Evolutionary conservation across 2,797 vertebrate genomes (phyloP).

Genomic region (Brotogeris chrysoptera): DNA sequence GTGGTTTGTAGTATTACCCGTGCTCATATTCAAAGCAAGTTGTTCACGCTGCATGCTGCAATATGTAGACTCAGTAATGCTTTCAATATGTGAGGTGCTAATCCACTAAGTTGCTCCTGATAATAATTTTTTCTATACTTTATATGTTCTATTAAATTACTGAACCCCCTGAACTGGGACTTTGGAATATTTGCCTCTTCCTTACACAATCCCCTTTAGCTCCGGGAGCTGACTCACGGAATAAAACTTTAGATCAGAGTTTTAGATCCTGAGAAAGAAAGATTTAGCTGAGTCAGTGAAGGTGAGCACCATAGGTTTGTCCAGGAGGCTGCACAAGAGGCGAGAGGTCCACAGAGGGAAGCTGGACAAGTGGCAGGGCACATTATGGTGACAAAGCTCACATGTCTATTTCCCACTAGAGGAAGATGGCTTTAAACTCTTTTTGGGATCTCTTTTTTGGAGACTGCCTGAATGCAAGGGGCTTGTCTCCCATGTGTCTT

Average conservation of each 20-base stretch:
- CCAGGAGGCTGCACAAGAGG: background rate
- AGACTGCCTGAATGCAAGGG: background rate
- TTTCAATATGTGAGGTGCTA: constrained; percentile 40
- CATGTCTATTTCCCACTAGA: background rate
- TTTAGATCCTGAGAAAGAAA: background rate
- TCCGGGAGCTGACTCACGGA: background rate
- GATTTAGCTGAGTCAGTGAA: background rate
- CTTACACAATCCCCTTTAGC: background rate
- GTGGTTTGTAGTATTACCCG: background rate
- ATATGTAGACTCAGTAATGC: background rate
- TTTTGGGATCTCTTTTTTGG: background rate
- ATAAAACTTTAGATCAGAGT: background rate
- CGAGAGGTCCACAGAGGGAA: rapidly evolving
- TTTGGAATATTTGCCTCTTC: background rate
- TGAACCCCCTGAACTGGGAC: background rate
- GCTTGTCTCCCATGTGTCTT: background rate
- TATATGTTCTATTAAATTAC: constrained; percentile 45
- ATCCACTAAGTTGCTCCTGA: constrained; percentile 4
- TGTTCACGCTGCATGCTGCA: constrained; percentile 1
- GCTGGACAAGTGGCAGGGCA: background rate
- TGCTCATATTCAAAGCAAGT: constrained; percentile 24
- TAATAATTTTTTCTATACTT: constrained; percentile 37
- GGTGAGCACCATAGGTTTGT: background rate
- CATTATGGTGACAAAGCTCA: background rate
- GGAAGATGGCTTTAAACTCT: background rate